Percentiles rank a stretch among this genome's conserved stretches.
These are phyloP conservation scores for Lutjanus argentimaculatus DNA, from an alignment of 2,797 vertebrate species.

Conservation along the genomic window DNA sequence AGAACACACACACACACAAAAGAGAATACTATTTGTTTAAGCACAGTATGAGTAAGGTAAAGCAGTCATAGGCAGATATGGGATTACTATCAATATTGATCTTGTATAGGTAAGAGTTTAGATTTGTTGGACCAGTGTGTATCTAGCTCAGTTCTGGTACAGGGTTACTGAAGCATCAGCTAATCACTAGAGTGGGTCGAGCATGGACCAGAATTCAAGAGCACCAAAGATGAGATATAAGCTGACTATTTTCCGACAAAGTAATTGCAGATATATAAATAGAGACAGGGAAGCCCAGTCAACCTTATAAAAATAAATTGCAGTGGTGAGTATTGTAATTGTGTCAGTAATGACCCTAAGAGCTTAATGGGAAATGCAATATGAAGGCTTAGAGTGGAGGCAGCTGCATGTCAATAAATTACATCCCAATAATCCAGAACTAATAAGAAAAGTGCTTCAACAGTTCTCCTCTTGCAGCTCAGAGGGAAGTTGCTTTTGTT, in stretches of 20 bases:
- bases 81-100: neutral
- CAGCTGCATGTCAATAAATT: neutral
- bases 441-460: neutral
- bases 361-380: conserved; percentile 11
- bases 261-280: neutral
- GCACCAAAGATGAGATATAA: neutral
- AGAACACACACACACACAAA: neutral
- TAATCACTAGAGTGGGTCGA: neutral
- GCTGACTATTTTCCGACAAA: neutral
- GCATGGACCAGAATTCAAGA: neutral
- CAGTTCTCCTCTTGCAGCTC: neutral
- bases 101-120: neutral
- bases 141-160: neutral
- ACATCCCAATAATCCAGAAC: neutral
- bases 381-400: neutral
- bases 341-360: neutral
- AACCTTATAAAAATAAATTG: conserved; percentile 11
- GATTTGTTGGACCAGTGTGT: neutral
- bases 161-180: neutral
- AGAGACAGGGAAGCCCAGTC: neutral
- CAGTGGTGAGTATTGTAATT: conserved; percentile 10
- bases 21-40: neutral
- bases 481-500: neutral
- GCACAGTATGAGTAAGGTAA: neutral
- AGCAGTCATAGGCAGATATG: neutral